Evolutionary conservation across 2,113 vertebrate species (phyloP), one percentile per base, ranked within the genome.

Genomic region (Rallus limicola): DNA sequence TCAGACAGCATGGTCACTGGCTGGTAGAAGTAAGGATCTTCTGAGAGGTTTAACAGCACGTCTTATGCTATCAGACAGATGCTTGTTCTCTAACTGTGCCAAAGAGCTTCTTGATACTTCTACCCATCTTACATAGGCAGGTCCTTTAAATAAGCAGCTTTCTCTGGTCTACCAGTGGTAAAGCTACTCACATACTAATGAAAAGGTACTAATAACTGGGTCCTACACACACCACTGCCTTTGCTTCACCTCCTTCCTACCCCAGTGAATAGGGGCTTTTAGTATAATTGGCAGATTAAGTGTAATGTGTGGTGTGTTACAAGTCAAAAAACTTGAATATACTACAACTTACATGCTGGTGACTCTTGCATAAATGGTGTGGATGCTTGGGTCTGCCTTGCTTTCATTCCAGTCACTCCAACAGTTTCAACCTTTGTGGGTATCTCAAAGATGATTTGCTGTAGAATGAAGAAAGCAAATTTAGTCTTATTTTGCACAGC

Each of bases 381-480:
- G 29, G 72, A 8, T 81, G 60, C 55, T 38, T 65, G 36, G 10
- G 12, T 58, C 50, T 81, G 59, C 63, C 53, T 34, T 71, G 26
- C 55, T 72, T 69, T 58, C 29, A 6, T 80, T 80, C 29, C 72
- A 58, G 33, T 58, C 44, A 33, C 36, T 62, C 59, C 55, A 74
- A 18, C 20, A 34, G 28, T 72, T 79, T 63, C 65, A 60, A 2
- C 33, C 42, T 84, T 50, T 63, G 28, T 28, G 53, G 38, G n/a
- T 18, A 31, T 59, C 60, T 78, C 44, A 34, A 40, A 42, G 84
- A 29, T 21, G 38, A 68, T 55, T 42, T 74, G 36, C 89, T 96
- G 63, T 24, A 79, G 89, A 86, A 86, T 3, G 55, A 65, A 77
- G 80, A 72, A 69, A 83, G 34, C 33, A n/a, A 91, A 62, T 74